Base-by-base conservation (phyloP, 2,888 invertebrate genomes). In the Ashinkailepas kermadecensis region DNA sequence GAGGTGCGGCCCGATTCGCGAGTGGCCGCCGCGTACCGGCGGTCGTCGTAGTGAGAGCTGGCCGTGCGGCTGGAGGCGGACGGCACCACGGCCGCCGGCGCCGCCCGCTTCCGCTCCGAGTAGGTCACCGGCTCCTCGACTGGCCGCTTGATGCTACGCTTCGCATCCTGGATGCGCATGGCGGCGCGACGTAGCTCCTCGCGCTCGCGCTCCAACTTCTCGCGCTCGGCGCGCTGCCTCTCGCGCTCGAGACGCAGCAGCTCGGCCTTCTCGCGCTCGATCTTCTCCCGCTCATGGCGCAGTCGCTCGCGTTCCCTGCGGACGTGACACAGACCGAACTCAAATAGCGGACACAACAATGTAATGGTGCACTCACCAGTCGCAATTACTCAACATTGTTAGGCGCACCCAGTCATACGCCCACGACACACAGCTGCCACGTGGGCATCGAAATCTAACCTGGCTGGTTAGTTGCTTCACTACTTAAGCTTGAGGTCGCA, bases 221-320 rank as follows among this genome's bases (percentile, higher is more conserved):
- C 93, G 92, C 80, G 87, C 86, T 92, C 92, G 81, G 91, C 58
- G 91, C 94, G 91, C 86, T 95, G 95, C 80, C 95, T 91, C 87
- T 96, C 96, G 23, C 95, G 90, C 87, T 96, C 95, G 84, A 95
- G 87, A 81, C 94, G 91, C 84, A 96, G 89, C 56, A 96, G 87
- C 86, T 96, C 95, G 23, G 93, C 93, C 88, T 94, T 94, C 86
- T 96, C 95, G 7, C 94, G 91, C 86, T 97, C 97, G 81, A 96
- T 92, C 85, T 93, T 92, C 86, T 95, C 95, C n/a, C 85, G 70
- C 81, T 85, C 85, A 6, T 82, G 79, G 25, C 83, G 80, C 62
- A 84, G 39, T 86, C 94, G 93, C 86, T 94, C 93, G 57, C 94
- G 90, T 87, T 95, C 95, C 81, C 94, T 87, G 83, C 18, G 81